Conservation (phyloP, 1,140 invertebrate species). For the Drosophila aff. region DNA sequence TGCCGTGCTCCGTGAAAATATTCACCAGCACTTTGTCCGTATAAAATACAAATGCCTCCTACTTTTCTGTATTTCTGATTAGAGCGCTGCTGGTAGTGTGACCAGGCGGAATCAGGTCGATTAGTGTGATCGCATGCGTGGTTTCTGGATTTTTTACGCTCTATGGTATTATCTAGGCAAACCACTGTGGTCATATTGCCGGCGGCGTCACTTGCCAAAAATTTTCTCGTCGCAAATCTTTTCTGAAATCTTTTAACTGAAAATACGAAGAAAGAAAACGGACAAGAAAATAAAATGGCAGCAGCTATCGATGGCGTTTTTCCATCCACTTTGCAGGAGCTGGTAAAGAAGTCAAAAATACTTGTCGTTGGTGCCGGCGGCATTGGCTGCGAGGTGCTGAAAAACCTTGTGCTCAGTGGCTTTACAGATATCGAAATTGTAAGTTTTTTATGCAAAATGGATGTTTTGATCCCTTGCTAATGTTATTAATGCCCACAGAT, state of each 20-base stretch:
- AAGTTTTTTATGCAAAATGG: conserved; percentile 85
- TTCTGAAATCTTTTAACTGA: not conserved
- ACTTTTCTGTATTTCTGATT: conserved; percentile 39
- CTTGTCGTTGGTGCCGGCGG: conserved; percentile 99
- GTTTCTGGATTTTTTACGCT: not conserved
- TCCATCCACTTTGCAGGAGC: conserved; percentile 86
- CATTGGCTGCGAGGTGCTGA: conserved; percentile 99
- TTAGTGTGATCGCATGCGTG: not conserved
- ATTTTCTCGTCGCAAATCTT: conserved; percentile 6
- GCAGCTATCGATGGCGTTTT: conserved; percentile 88
- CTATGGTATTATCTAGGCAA: not conserved
- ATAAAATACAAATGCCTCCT: conserved; percentile 12
- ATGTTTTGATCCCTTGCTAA: conserved; percentile 17
- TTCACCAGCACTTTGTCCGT: conserved; percentile 36
- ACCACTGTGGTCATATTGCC: conserved; percentile 3
- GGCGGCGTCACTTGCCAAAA: conserved; percentile 62
- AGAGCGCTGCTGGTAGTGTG: conserved; percentile 21
- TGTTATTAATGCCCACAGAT: conserved; percentile 89
- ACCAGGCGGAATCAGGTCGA: not conserved
- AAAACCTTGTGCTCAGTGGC: conserved; percentile 98
- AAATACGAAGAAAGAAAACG: conserved; percentile 7
- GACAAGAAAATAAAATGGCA: conserved; percentile 86
- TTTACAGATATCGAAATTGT: conserved; percentile 98
- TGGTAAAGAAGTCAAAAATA: conserved; percentile 87
- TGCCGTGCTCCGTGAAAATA: conserved; percentile 21